A percentile compares a stretch with the other conserved stretches of the same genome.
These are phyloP conservation scores for Nettapus auritus DNA, from an alignment of 2,113 vertebrate species.

Conservation along the genomic window DNA sequence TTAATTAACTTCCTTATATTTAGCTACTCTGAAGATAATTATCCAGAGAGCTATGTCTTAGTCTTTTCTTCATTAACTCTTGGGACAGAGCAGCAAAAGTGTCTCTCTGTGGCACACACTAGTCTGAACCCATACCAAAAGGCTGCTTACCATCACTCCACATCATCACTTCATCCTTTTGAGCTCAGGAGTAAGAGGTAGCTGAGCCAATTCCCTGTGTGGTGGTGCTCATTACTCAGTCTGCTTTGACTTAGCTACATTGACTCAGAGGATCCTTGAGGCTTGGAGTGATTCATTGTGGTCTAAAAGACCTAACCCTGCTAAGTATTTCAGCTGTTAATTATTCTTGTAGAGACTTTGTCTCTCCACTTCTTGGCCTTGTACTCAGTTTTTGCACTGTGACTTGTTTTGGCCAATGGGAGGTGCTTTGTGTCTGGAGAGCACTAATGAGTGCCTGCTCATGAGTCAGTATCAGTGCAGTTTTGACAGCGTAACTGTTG, in stretches of 20 bases:
- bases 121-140: background rate
- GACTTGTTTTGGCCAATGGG: background rate
- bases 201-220: background rate
- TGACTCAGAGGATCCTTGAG: background rate
- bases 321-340: background rate
- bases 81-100: background rate
- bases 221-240: background rate
- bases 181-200: background rate
- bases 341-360: background rate
- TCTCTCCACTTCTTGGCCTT: background rate
- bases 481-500: background rate
- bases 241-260: background rate
- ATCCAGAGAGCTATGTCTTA: background rate
- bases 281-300: background rate
- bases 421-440: background rate
- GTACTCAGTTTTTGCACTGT: accelerated
- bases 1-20: background rate
- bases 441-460: background rate
- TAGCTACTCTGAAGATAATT: background rate
- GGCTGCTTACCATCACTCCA: background rate
- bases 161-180: background rate
- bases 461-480: background rate
- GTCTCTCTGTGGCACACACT: background rate
- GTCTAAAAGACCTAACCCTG: background rate
- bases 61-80: background rate